Percentiles rank a stretch among this genome's conserved stretches.
phyloP scores from a whole-genome alignment of 2,888 invertebrate genomes.

The Callimorpha dominula region DNA sequence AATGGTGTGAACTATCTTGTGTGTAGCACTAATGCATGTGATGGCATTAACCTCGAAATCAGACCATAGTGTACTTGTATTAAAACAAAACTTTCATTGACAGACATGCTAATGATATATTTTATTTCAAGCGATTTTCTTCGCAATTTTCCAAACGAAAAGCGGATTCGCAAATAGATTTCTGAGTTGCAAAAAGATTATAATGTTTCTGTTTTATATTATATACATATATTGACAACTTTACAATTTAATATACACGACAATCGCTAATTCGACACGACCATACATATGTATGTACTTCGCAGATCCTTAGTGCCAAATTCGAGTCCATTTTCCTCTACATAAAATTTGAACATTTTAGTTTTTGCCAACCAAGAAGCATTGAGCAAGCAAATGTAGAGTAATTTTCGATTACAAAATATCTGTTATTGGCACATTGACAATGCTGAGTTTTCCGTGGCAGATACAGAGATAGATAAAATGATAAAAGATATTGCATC shows the following conservation, averaged over 20 bases:
- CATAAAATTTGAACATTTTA: constrained; percentile 9
- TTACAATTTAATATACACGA: constrained; percentile 18
- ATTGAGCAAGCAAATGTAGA: constrained; percentile 21
- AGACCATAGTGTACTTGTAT: not conserved
- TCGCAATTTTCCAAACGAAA: constrained; percentile 44
- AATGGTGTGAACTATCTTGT: constrained; percentile 42
- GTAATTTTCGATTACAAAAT: constrained; percentile 42
- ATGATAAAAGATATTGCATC: constrained; percentile 46
- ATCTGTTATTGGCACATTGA: constrained; percentile 51
- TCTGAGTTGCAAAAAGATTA: constrained; percentile 42
- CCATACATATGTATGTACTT: not conserved
- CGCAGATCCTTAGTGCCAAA: not conserved
- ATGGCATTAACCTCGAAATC: constrained; percentile 18
- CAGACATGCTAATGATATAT: not conserved
- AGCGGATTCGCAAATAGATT: constrained; percentile 31
- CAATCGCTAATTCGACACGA: constrained; percentile 7
- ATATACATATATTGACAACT: constrained; percentile 26
- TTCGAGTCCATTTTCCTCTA: not conserved
- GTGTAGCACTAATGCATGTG: constrained; percentile 23
- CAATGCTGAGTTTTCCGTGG: constrained; percentile 36
- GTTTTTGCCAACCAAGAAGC: constrained; percentile 4
- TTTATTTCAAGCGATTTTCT: constrained; percentile 29
- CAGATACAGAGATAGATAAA: constrained; percentile 35
- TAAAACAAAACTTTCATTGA: not conserved
- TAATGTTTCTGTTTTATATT: constrained; percentile 51